Conservation (phyloP, 1,140 invertebrate species). For the Thaumetopoea pityocampa region DNA sequence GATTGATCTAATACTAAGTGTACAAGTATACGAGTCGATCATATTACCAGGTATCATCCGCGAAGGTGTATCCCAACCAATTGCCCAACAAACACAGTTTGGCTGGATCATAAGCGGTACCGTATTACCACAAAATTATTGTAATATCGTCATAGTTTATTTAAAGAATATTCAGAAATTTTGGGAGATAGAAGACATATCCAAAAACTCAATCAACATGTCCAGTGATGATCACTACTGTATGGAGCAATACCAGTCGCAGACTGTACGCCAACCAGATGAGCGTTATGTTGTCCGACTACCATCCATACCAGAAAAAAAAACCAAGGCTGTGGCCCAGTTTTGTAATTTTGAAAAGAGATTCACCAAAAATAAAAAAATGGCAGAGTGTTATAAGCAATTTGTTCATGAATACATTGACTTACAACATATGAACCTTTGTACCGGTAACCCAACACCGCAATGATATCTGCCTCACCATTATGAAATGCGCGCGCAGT, state of each 20-base stretch:
- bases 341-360: conserved; percentile 20
- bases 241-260: conserved; percentile 7
- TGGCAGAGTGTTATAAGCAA: not conserved
- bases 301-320: conserved; percentile 17
- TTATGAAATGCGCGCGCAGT: too few species aligned
- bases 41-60: conserved; percentile 17
- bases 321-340: conserved; percentile 17
- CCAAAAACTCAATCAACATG: conserved; percentile 11
- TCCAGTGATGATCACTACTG: conserved; percentile 27
- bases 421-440: too few species aligned
- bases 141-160: conserved; percentile 14
- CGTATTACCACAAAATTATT: conserved; percentile 10
- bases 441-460: too few species aligned
- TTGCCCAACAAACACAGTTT: conserved; percentile 33
- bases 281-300: conserved; percentile 11
- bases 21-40: conserved; percentile 20
- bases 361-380: not conserved
- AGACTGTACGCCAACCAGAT: conserved; percentile 11
- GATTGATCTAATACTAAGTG: conserved; percentile 23
- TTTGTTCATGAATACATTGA: too few species aligned
- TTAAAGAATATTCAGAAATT: conserved; percentile 18
- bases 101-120: conserved; percentile 38
- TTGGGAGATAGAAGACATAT: conserved; percentile 39
- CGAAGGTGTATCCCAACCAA: conserved; percentile 9
- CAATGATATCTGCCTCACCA: too few species aligned